phyloP scores from a whole-genome alignment of 2,113 vertebrate genomes.

The Ceuthmochares aereus region DNA sequence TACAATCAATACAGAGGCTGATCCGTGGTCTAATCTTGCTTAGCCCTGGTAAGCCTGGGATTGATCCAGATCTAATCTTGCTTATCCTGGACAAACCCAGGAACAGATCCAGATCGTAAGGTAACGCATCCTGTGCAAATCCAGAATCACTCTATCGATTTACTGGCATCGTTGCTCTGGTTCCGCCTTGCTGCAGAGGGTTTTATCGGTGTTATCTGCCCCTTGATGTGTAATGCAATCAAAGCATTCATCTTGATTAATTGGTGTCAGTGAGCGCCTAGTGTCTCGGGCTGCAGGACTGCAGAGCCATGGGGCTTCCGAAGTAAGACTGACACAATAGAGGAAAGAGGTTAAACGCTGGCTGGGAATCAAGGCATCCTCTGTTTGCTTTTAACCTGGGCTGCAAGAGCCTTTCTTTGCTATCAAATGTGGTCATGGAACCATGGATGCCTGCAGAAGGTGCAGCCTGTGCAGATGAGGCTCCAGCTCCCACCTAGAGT shows the following conservation, averaged over 20 bases:
- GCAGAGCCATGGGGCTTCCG: not conserved
- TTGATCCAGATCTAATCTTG: constrained; percentile 67
- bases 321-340: fast-evolving
- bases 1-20: not conserved
- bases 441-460: not conserved
- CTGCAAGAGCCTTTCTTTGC: not conserved
- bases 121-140: not conserved
- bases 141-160: not conserved
- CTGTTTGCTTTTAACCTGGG: fast-evolving
- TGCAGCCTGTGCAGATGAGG: not conserved
- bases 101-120: constrained; percentile 33
- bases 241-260: not conserved
- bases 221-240: not conserved
- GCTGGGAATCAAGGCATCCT: not conserved
- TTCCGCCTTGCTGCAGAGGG: not conserved
- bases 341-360: not conserved
- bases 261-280: not conserved
- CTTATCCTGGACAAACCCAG: constrained; percentile 46
- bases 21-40: constrained; percentile 58
- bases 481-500: not conserved
- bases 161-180: fast-evolving
- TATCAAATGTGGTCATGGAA: fast-evolving
- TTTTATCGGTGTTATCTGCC: not conserved
- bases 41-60: constrained; percentile 1
- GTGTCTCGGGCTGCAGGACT: not conserved